Evolutionary conservation across 2,888 invertebrate species (phyloP), one percentile per base, ranked within the genome.

Genomic region (Lepidochitona cinerea): DNA sequence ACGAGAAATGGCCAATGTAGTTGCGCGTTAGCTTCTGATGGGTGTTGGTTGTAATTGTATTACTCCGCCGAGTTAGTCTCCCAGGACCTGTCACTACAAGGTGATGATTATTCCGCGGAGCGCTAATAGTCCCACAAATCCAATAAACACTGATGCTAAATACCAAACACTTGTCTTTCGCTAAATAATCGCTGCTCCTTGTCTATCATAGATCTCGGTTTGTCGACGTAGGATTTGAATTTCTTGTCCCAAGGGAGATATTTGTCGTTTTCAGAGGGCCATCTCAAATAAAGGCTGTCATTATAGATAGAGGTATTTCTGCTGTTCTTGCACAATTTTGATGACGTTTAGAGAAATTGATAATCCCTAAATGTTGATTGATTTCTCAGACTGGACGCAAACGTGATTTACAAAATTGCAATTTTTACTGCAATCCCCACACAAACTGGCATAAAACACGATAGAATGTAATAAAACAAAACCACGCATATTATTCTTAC

Each of bases 31-130:
- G 23, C 14, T 59, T 26, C 12, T 23, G 59, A 59, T 26, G 59
- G 29, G 59, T 59, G 32, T 32, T 32, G 59, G 59, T 9, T 4
- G 59, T 59, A 59, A 59, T 59, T 59, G 59, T 59, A 59, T 59
- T 59, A 59, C 32, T 59, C 29, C 59, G 59, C 59, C 26, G 59
- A 29, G 29, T 14, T 29, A 32, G 59, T 59, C 59, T 59, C 59
- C 29, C 29, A 29, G 59, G 59, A 59, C 32, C 29, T 59, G 59
- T 59, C 59, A 59, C 59, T 59, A 59, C 59, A 59, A 59, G 59
- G 59, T 29, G 59, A 59, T 59, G 59, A 59, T 59, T 32, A 59
- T 59, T 59, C 59, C 59, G 59, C 59, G 29, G 14, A 59, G 32
- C 59, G 9, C 59, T 59, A 59, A 59, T 59, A 59, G 59, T 59